Base-by-base conservation (phyloP, 2,113 vertebrate species). In the Datnioides undecimradiatus region DNA sequence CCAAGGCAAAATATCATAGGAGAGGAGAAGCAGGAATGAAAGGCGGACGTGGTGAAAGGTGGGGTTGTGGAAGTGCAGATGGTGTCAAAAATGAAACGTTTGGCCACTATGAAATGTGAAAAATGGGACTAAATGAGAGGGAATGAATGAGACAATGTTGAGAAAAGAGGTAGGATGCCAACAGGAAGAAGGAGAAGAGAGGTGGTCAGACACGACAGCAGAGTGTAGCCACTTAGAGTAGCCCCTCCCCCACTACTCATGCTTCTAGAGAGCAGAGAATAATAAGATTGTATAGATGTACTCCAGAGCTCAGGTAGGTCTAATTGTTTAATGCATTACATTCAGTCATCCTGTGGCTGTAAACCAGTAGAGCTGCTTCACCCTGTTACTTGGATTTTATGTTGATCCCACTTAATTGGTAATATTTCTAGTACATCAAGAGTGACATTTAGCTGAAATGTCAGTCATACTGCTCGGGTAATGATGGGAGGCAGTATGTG, bases 311-410 rank as follows among this genome's bases (percentile, higher is more conserved):
- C 58, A 75, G 72, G 74, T 86, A 70, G 34, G n/a, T 64, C 40
- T 85, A 85, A 91, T 88, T 86, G 43, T 80, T 88, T 81, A 87
- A 91, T 89, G 64, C 60, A 48, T 77, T 76, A 38, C 9, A 9
- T 41, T 73, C 51, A 76, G 57, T 78, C 36, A 73, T 59, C 19
- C 10, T 67, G 73, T 36, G 66, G 36, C 25, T 73, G 11, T 70
- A 31, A 16, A 57, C 14, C 49, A 73, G 31, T 31, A 46, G 31
- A 68, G 5, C 14, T 29, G 12, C 1, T 48, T 62, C 34, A 55
- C 4, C 2, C 33, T 29, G 5, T 51, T n/a, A 31, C 11, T 49
- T 52, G 5, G 14, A 23, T 40, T 33, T 68, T 6, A 41, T 48
- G 38, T 16, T 80, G 38, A 49, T 62, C 19, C 11, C 11, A 55